Evolutionary conservation across 2,888 invertebrate genomes (phyloP).

Genomic region (Diaperis boleti): DNA sequence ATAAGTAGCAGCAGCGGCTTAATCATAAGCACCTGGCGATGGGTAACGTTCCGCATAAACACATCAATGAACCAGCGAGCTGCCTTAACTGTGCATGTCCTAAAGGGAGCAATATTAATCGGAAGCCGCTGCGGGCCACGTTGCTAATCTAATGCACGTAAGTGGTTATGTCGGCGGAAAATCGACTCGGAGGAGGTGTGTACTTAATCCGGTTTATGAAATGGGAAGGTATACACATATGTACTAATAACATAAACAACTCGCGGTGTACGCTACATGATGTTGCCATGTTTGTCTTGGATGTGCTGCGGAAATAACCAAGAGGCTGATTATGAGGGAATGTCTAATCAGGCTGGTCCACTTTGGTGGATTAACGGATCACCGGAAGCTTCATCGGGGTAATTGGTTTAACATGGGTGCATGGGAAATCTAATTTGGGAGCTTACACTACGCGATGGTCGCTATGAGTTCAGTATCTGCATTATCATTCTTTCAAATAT

Average conservation of each 20-base stretch:
- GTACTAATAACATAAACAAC: slow-evolving; percentile 41
- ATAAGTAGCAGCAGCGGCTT: slow-evolving; percentile 13
- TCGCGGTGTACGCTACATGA: slow-evolving; percentile 14
- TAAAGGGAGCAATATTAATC: slow-evolving; percentile 55
- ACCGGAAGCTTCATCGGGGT: too few relatives aligned
- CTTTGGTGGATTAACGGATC: too few relatives aligned
- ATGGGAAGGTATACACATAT: slow-evolving; percentile 44
- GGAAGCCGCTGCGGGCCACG: slow-evolving; percentile 53
- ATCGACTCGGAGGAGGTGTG: slow-evolving; percentile 43
- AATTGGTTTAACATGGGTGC: too few relatives aligned
- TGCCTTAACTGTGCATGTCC: slow-evolving; percentile 49
- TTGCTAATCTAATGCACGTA: slow-evolving; percentile 52
- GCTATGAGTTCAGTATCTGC: too few relatives aligned
- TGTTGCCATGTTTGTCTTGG: slow-evolving; percentile 19
- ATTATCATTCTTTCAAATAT: too few relatives aligned
- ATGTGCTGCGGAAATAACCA: too few relatives aligned
- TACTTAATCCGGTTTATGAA: slow-evolving; percentile 52
- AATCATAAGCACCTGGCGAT: slow-evolving; percentile 40
- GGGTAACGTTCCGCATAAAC: slow-evolving; percentile 34
- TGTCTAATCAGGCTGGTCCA: too few relatives aligned
- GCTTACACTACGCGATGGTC: too few relatives aligned
- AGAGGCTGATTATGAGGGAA: too few relatives aligned
- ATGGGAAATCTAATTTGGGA: too few relatives aligned
- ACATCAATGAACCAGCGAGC: slow-evolving; percentile 39
- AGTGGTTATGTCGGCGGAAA: slow-evolving; percentile 48